Evolutionary conservation across 2,888 invertebrate genomes (phyloP).

Genomic region (Furcula furcula): DNA sequence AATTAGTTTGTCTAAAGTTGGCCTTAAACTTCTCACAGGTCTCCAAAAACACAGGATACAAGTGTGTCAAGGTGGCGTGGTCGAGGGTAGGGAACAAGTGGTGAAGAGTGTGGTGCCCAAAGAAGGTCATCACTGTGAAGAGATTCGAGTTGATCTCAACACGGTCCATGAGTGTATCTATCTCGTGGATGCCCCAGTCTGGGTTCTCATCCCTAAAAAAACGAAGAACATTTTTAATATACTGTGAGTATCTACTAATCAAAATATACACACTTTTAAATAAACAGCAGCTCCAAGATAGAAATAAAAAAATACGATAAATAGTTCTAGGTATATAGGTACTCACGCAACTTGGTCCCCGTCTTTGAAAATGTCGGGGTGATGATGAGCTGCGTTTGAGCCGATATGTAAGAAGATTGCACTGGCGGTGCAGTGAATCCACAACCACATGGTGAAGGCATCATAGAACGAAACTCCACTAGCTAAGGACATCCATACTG

Average conservation of each 20-base stretch:
- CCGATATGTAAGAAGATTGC: constrained; percentile 84
- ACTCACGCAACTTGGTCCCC: constrained; percentile 85
- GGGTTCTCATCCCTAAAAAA: constrained; percentile 61
- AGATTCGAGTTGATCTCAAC: constrained; percentile 84
- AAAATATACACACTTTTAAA: no score
- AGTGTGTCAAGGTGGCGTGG: constrained; percentile 84
- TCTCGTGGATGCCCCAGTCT: constrained; percentile 90
- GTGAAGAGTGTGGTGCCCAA: constrained; percentile 90
- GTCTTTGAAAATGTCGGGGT: constrained; percentile 89
- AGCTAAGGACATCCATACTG: constrained; percentile 63
- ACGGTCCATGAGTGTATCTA: constrained; percentile 89
- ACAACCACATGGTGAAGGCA: constrained; percentile 78
- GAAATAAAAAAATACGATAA: no score
- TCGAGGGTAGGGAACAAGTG: constrained; percentile 91
- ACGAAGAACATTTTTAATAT: not conserved
- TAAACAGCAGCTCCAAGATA: no score
- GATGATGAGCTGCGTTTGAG: constrained; percentile 90
- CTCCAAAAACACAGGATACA: constrained; percentile 83
- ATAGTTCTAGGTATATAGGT: no score
- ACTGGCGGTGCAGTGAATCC: constrained; percentile 80
- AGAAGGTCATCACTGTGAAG: constrained; percentile 86
- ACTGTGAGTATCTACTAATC: no score
- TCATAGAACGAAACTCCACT: constrained; percentile 49
- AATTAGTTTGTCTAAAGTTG: constrained; percentile 61
- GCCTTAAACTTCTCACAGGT: constrained; percentile 84